Evolutionary conservation across 2,888 invertebrate species (phyloP).

Genomic region (Drosophila algonquin): DNA sequence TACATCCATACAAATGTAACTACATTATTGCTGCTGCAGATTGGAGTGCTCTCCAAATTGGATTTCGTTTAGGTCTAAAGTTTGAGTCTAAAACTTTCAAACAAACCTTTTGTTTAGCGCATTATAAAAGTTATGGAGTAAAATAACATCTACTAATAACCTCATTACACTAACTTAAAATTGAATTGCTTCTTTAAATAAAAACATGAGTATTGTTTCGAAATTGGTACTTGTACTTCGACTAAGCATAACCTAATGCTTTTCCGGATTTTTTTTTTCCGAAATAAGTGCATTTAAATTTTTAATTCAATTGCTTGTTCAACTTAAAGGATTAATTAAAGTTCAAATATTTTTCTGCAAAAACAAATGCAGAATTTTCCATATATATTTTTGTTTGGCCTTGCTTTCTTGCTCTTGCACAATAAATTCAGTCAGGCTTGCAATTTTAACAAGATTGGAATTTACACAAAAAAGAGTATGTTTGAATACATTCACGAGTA

Average conservation of each 20-base stretch:
- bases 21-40: no score
- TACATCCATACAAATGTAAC: no score
- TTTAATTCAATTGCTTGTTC: background rate
- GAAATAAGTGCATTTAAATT: no score
- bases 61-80: background rate
- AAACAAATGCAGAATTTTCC: background rate
- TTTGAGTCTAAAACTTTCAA: background rate
- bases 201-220: no score
- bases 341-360: background rate
- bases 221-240: no score
- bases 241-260: no score
- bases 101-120: background rate
- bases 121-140: background rate
- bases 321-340: background rate
- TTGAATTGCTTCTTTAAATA: no score
- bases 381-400: background rate
- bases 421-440: background rate
- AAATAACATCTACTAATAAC: background rate
- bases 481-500: background rate
- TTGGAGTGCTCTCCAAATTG: background rate
- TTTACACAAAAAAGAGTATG: background rate
- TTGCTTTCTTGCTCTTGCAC: background rate
- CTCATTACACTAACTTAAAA: no score
- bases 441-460: background rate
- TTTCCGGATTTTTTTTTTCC: no score